Evolutionary conservation across 2,888 invertebrate genomes (phyloP).

Genomic region (Drosophila cognata): DNA sequence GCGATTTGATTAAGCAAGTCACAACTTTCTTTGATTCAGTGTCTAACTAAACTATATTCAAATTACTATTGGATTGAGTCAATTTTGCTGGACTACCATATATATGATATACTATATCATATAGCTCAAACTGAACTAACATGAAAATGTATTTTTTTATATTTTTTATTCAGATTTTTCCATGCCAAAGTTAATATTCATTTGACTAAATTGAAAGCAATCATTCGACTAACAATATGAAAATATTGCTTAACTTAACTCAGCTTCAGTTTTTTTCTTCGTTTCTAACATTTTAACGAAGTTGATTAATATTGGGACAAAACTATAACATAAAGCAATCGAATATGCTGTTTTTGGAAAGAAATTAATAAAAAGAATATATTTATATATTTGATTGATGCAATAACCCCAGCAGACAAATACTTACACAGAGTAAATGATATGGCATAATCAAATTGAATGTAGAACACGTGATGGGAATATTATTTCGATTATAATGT

Average conservation of each 20-base stretch:
- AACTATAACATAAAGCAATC: background rate
- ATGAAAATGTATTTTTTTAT: background rate
- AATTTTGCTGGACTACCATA: background rate
- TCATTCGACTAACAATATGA: background rate
- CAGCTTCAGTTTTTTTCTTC: background rate
- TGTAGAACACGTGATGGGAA: conserved; percentile 7
- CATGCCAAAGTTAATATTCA: background rate
- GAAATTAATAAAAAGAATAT: background rate
- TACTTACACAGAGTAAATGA: background rate
- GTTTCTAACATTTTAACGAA: background rate
- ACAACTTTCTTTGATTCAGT: background rate
- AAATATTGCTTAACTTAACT: background rate
- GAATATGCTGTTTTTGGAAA: background rate
- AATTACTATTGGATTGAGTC: background rate
- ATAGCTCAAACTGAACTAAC: background rate
- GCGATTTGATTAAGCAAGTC: background rate
- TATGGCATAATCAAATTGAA: background rate
- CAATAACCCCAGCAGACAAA: background rate
- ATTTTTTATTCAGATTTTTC: background rate
- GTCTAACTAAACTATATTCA: background rate
- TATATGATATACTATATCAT: background rate
- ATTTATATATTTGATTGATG: background rate
- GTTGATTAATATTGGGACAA: background rate
- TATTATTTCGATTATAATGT: conserved; percentile 20
- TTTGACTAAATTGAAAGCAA: background rate